Evolutionary conservation across 92 coral and sea anemone genomes (phyloP).

Genomic region (Umimayanthus kanabou): DNA sequence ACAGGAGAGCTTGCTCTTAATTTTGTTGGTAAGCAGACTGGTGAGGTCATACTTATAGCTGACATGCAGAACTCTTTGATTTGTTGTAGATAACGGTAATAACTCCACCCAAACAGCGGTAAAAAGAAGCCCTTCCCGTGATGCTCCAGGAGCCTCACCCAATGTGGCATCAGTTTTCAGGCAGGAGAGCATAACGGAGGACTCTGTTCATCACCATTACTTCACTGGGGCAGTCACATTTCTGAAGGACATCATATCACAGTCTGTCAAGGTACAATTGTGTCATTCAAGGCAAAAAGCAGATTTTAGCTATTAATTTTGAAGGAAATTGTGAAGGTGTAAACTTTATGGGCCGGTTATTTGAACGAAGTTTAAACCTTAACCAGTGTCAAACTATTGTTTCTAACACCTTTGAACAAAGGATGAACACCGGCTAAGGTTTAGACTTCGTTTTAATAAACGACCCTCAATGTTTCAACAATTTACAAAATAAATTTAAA

Average conservation of each 20-base stretch:
- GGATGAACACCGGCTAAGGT: too few species aligned
- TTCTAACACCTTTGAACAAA: too few species aligned
- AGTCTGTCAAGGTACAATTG: conserved; percentile 65
- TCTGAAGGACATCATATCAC: conserved; percentile 71
- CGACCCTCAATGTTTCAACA: too few species aligned
- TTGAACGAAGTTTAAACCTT: too few species aligned
- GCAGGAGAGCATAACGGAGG: conserved; percentile 6
- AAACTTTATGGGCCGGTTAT: too few species aligned
- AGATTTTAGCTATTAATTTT: not conserved
- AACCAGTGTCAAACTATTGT: too few species aligned
- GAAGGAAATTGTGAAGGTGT: not conserved
- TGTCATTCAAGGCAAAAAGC: not conserved
- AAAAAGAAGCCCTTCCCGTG: not conserved
- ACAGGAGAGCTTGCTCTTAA: not conserved
- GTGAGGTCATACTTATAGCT: not conserved
- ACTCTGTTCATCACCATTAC: conserved; percentile 75
- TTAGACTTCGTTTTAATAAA: too few species aligned
- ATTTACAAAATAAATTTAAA: too few species aligned
- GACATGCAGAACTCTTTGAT: not conserved
- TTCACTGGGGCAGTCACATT: conserved; percentile 78
- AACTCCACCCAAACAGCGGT: not conserved
- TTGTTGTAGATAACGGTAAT: not conserved
- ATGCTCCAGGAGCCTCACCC: not conserved
- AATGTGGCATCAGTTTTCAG: not conserved
- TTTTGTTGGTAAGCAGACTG: too few species aligned